Evolutionary conservation across 1,140 invertebrate species (phyloP).

Genomic region (Pristionchus pacificus): DNA sequence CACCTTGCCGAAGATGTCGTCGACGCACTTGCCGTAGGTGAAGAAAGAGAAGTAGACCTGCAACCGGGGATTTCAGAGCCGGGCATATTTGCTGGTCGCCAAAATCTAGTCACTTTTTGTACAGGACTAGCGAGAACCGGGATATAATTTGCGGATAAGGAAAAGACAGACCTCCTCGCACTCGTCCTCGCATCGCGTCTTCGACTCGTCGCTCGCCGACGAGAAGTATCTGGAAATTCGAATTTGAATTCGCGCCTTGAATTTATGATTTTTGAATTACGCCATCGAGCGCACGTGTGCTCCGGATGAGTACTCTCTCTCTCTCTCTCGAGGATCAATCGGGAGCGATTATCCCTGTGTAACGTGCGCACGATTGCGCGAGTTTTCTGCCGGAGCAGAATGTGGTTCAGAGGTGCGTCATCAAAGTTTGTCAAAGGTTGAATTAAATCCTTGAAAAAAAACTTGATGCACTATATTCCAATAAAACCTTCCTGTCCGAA

Average conservation of each 20-base stretch:
- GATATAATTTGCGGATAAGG: slow-evolving; percentile 3
- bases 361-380: too few species aligned
- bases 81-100: slow-evolving; percentile 1
- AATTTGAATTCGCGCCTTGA: too few species aligned
- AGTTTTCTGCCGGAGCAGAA: too few species aligned
- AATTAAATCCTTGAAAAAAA: too few species aligned
- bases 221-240: slow-evolving; percentile 45
- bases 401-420: too few species aligned
- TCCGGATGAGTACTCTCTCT: too few species aligned
- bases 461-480: too few species aligned
- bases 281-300: slow-evolving; percentile 10
- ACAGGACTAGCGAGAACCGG: background rate
- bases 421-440: too few species aligned
- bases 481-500: too few species aligned
- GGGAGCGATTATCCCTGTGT: too few species aligned
- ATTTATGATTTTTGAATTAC: too few species aligned
- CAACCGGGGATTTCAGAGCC: slow-evolving; percentile 8
- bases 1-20: slow-evolving; percentile 49
- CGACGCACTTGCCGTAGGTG: slow-evolving; percentile 48
- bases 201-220: slow-evolving; percentile 42
- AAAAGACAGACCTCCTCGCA: slow-evolving; percentile 45
- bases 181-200: slow-evolving; percentile 49
- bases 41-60: slow-evolving; percentile 46
- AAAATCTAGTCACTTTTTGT: background rate
- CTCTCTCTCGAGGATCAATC: too few species aligned